Percentiles rank a stretch among this genome's conserved stretches.
These are phyloP conservation scores for Pedionomus torquatus DNA, from an alignment of 2,113 vertebrate genomes.

Conservation along the genomic window DNA sequence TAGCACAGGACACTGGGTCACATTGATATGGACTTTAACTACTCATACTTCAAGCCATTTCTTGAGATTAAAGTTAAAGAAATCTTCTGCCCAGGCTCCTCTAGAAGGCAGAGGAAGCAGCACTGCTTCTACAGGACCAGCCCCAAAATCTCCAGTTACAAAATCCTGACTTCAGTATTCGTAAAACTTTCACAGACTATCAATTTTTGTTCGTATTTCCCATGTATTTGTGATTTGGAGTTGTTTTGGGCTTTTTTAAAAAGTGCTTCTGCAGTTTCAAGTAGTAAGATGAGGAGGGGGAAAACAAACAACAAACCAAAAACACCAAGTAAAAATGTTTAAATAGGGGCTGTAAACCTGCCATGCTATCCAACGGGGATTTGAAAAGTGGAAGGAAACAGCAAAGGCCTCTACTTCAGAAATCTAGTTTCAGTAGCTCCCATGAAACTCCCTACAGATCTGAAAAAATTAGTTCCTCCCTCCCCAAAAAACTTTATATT, in stretches of 20 bases:
- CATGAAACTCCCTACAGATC: not conserved
- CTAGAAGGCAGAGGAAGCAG: not conserved
- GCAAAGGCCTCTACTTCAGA: not conserved
- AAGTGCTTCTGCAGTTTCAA: not conserved
- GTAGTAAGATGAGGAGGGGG: not conserved
- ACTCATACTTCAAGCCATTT: not conserved
- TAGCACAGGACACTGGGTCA: not conserved
- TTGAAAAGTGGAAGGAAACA: not conserved
- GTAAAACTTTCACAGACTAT: not conserved
- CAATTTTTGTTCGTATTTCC: not conserved
- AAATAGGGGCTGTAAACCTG: not conserved
- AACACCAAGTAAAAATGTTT: not conserved
- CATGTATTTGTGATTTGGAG: not conserved
- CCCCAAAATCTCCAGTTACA: not conserved
- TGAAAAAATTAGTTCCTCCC: not conserved
- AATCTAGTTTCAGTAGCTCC: not conserved
- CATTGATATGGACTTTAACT: not conserved
- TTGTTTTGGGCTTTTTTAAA: not conserved
- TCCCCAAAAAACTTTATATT: not conserved
- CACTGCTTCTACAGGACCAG: not conserved
- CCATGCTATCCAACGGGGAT: not conserved
- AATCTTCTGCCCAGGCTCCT: not conserved
- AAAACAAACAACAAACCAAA: not conserved
- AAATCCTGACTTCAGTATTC: not conserved
- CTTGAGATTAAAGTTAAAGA: not conserved